These are phyloP conservation scores for Tokudaia muenninki DNA, from an alignment of 2,797 vertebrate genomes.

Conservation along the genomic window DNA sequence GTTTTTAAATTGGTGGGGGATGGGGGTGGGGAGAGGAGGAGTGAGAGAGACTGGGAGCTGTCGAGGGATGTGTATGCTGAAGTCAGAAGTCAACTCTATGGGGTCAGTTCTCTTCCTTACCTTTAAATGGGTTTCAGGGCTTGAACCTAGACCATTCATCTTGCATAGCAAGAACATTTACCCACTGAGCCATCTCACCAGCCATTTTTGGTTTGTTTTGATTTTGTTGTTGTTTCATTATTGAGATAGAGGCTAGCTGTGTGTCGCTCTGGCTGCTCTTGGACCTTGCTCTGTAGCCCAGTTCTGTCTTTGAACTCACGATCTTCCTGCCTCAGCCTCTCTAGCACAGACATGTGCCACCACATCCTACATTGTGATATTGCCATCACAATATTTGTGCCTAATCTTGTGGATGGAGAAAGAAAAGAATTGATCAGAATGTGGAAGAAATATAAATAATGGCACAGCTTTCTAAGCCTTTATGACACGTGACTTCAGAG, in stretches of 20 bases:
- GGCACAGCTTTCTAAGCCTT: neutral
- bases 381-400: neutral
- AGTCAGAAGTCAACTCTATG: neutral
- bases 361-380: neutral
- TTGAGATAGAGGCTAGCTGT: neutral
- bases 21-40: neutral
- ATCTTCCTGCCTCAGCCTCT: neutral
- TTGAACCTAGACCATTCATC: neutral
- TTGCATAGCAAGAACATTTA: neutral
- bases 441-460: neutral
- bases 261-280: neutral
- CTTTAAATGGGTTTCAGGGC: neutral
- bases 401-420: neutral
- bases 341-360: neutral
- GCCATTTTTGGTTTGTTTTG: neutral
- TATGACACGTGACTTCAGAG: conserved; percentile 7
- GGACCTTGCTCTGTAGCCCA: neutral
- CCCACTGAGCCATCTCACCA: neutral
- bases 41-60: neutral
- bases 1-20: neutral
- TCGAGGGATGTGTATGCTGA: neutral
- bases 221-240: neutral
- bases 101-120: neutral
- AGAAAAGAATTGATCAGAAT: conserved; percentile 45
- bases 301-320: neutral